A percentile compares a stretch with the other conserved stretches of the same genome.
These are phyloP conservation scores for Heterodera schachtii DNA, from an alignment of 1,140 invertebrate species.

Conservation along the genomic window DNA sequence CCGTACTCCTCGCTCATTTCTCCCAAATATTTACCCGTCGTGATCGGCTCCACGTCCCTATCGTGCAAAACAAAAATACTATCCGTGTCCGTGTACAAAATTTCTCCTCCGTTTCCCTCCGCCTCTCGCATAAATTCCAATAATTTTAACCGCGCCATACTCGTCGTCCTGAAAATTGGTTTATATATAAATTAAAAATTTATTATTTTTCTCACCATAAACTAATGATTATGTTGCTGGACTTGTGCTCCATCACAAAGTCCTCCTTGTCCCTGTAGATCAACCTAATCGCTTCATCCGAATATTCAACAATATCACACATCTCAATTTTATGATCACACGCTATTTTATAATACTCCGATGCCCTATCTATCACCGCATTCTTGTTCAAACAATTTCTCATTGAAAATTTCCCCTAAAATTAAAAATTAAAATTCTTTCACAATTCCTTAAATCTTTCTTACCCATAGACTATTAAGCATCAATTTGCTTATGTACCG, in stretches of 20 bases:
- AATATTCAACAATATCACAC: neutral
- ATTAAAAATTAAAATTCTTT: neutral
- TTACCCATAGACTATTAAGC: neutral
- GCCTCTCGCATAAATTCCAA: neutral
- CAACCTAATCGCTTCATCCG: neutral
- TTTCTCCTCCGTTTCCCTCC: neutral
- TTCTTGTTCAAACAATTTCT: neutral
- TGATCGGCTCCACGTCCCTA: neutral
- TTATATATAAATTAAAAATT: too few species aligned
- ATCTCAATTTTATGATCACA: constrained; percentile 1
- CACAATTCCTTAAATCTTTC: too few species aligned
- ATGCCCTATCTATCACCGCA: neutral
- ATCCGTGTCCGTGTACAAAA: constrained; percentile 1
- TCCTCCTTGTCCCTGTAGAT: constrained; percentile 9
- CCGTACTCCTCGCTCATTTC: constrained; percentile 1
- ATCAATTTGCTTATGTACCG: neutral
- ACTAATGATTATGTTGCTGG: neutral
- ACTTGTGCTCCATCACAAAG: neutral
- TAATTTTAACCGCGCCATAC: neutral
- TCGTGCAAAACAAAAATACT: constrained; percentile 13
- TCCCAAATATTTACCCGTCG: neutral
- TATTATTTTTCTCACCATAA: neutral
- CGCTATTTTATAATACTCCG: neutral
- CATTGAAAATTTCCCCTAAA: neutral
- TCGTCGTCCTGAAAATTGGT: neutral